Evolutionary conservation across 2,888 invertebrate genomes (phyloP).

Genomic region (Endomychus coccineus): DNA sequence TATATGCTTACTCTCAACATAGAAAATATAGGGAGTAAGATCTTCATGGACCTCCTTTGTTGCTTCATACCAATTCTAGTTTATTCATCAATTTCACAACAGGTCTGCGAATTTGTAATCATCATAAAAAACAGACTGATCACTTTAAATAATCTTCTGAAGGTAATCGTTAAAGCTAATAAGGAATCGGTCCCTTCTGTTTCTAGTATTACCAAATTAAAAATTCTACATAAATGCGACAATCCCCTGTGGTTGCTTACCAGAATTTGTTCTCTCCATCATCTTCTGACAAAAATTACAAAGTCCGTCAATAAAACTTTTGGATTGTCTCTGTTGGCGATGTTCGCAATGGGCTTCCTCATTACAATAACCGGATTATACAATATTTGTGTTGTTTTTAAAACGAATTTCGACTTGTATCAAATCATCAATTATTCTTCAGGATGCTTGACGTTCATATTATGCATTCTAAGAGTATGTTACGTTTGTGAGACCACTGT

Average conservation of each 20-base stretch:
- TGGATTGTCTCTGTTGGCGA: constrained; percentile 24
- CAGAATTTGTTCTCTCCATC: constrained; percentile 25
- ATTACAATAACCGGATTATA: constrained; percentile 27
- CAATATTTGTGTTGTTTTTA: constrained; percentile 1
- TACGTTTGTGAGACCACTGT: constrained; percentile 27
- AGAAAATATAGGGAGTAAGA: too few species aligned
- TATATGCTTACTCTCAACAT: too few species aligned
- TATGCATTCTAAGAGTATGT: constrained; percentile 27
- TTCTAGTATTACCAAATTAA: too few species aligned
- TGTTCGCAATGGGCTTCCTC: constrained; percentile 27
- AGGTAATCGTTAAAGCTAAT: too few species aligned
- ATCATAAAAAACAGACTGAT: too few species aligned
- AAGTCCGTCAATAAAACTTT: constrained; percentile 25
- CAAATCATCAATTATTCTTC: constrained; percentile 2
- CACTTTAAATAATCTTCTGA: too few species aligned
- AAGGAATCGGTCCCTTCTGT: too few species aligned
- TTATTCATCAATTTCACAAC: too few species aligned
- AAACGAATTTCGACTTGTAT: constrained; percentile 1
- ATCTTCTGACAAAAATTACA: constrained; percentile 26
- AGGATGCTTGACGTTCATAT: constrained; percentile 16
- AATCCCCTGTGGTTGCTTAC: neutral
- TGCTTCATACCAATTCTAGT: too few species aligned
- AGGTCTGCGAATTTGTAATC: too few species aligned
- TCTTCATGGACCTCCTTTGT: too few species aligned
- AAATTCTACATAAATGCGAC: too few species aligned